phyloP scores from a whole-genome alignment of 2,888 invertebrate genomes.

The Stratiomys singularior region DNA sequence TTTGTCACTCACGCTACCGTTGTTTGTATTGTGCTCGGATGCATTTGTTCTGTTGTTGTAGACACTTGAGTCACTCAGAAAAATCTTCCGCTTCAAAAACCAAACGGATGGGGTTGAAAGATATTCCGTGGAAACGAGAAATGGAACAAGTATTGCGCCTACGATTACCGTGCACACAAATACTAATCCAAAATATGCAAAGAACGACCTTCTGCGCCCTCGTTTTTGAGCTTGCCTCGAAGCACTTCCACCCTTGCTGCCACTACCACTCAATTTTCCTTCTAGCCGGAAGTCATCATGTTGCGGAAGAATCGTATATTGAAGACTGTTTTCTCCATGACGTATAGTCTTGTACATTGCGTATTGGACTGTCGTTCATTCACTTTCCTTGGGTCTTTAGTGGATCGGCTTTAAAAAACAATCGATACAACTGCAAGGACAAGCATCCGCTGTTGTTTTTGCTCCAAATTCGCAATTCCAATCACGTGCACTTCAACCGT shows the following conservation, averaged over 20 bases:
- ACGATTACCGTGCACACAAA: constrained; percentile 64
- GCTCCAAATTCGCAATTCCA: too few species aligned
- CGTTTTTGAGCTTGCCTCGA: constrained; percentile 50
- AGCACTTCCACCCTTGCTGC: constrained; percentile 64
- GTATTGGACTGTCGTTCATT: background rate
- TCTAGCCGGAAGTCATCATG: constrained; percentile 74
- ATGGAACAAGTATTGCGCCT: constrained; percentile 63
- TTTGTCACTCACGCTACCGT: constrained; percentile 50
- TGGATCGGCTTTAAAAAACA: too few species aligned
- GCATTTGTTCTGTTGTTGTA: constrained; percentile 1
- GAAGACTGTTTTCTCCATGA: constrained; percentile 78
- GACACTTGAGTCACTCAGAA: constrained; percentile 45
- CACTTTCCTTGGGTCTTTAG: background rate
- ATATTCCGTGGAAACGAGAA: constrained; percentile 63
- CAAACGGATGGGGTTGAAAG: constrained; percentile 63
- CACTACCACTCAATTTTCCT: constrained; percentile 69
- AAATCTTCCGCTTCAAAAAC: constrained; percentile 63
- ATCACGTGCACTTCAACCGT: too few species aligned
- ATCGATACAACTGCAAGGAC: too few species aligned
- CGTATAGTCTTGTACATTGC: constrained; percentile 80
- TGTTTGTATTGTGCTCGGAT: constrained; percentile 31
- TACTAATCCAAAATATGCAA: constrained; percentile 63
- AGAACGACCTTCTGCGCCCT: constrained; percentile 60
- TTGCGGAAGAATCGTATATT: constrained; percentile 79
- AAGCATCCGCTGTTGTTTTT: too few species aligned